Evolutionary conservation across 2,797 vertebrate species (phyloP).

Genomic region (Platalea minor): DNA sequence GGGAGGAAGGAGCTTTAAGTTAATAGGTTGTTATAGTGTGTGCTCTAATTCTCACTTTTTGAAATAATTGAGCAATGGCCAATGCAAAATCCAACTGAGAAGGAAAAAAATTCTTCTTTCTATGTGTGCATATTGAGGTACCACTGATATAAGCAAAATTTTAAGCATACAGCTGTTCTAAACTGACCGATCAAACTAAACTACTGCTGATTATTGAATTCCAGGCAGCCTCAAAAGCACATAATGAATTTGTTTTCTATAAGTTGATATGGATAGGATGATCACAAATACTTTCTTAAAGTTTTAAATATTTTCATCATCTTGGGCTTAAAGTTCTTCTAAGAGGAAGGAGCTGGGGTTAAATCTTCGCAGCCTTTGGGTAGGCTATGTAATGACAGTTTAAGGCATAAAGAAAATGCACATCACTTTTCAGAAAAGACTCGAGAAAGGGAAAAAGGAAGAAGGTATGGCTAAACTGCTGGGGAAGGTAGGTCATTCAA

Average conservation of each 20-base stretch:
- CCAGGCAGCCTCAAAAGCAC: not conserved
- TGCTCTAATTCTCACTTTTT: not conserved
- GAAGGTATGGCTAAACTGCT: not conserved
- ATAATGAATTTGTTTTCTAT: not conserved
- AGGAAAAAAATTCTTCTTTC: not conserved
- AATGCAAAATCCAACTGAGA: not conserved
- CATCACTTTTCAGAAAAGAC: not conserved
- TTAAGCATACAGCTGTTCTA: not conserved
- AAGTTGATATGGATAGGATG: not conserved
- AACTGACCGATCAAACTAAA: not conserved
- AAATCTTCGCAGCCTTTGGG: not conserved
- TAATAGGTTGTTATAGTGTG: not conserved
- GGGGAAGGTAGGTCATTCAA: not conserved
- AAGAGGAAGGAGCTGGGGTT: not conserved
- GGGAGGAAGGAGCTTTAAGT: not conserved
- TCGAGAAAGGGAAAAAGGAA: not conserved
- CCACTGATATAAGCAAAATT: not conserved
- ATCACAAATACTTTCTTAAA: not conserved
- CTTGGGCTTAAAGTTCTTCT: not conserved
- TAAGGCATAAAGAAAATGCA: not conserved
- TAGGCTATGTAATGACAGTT: accelerated
- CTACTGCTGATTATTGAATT: not conserved
- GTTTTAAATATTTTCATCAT: not conserved
- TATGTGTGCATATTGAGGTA: not conserved
- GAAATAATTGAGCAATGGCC: not conserved